phyloP scores from a whole-genome alignment of 2,888 invertebrate genomes.

The Arctia plantaginis region DNA sequence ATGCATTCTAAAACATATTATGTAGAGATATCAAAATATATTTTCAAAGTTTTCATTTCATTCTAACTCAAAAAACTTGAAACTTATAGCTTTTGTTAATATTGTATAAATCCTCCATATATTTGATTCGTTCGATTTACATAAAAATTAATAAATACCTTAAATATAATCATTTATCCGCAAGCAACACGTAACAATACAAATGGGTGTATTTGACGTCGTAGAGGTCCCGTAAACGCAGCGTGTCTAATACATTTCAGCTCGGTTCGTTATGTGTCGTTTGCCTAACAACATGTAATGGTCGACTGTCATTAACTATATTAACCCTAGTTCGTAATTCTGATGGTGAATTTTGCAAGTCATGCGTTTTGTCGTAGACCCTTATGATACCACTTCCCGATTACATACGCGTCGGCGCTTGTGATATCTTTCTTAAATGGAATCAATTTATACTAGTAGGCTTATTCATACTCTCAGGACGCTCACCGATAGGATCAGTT shows the following conservation, averaged over 20 bases:
- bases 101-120: neutral
- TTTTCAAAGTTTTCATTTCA: neutral
- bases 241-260: constrained; percentile 81
- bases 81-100: neutral
- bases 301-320: constrained; percentile 81
- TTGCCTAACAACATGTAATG: constrained; percentile 83
- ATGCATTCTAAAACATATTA: too few species aligned
- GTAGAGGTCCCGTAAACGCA: constrained; percentile 72
- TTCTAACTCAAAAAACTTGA: too few species aligned
- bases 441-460: constrained; percentile 2
- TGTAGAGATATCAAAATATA: neutral
- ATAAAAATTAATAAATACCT: neutral
- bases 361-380: constrained; percentile 62
- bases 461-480: neutral
- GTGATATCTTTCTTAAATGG: constrained; percentile 51
- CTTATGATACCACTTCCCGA: constrained; percentile 55
- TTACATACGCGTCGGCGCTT: constrained; percentile 48
- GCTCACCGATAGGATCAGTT: neutral
- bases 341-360: constrained; percentile 78
- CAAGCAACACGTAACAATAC: constrained; percentile 32
- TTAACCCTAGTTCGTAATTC: constrained; percentile 81
- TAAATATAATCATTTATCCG: constrained; percentile 20
- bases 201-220: constrained; percentile 62
- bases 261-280: constrained; percentile 82
- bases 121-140: neutral